Evolutionary conservation across 2,888 invertebrate species (phyloP).

Genomic region (Cataglyphis albicans): DNA sequence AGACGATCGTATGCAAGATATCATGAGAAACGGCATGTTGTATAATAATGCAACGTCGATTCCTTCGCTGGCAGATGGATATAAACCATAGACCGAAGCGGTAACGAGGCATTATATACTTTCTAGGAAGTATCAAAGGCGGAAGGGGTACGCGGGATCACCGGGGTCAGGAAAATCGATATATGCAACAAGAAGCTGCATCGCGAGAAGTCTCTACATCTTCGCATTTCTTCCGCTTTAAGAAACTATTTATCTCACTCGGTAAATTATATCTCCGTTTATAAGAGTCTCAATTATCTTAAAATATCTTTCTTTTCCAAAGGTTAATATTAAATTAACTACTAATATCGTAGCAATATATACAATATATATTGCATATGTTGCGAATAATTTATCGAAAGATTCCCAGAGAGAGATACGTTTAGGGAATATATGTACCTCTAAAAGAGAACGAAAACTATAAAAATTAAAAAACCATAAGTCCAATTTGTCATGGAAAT

Average conservation of each 20-base stretch:
- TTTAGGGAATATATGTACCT: background rate
- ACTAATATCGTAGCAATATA: background rate
- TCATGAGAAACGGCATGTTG: constrained; percentile 25
- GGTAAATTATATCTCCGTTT: background rate
- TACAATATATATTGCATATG: background rate
- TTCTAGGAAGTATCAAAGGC: constrained; percentile 56
- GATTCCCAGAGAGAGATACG: background rate
- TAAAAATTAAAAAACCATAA: background rate
- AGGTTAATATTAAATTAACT: background rate
- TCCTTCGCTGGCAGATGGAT: constrained; percentile 15
- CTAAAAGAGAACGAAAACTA: background rate
- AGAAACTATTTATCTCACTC: constrained; percentile 8
- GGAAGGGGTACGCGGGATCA: constrained; percentile 47
- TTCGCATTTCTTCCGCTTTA: constrained; percentile 37
- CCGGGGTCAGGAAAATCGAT: constrained; percentile 56
- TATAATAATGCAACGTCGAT: constrained; percentile 26
- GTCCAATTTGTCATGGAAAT: background rate
- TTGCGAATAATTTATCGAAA: constrained; percentile 4
- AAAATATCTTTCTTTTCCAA: background rate
- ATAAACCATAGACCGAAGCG: constrained; percentile 17
- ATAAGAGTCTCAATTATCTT: background rate
- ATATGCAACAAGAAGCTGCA: constrained; percentile 36
- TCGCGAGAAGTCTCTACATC: constrained; percentile 32
- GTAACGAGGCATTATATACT: constrained; percentile 31
- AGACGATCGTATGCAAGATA: background rate